phyloP scores from a whole-genome alignment of 2,797 vertebrate species.

The Pseudomugil gertrudae region DNA sequence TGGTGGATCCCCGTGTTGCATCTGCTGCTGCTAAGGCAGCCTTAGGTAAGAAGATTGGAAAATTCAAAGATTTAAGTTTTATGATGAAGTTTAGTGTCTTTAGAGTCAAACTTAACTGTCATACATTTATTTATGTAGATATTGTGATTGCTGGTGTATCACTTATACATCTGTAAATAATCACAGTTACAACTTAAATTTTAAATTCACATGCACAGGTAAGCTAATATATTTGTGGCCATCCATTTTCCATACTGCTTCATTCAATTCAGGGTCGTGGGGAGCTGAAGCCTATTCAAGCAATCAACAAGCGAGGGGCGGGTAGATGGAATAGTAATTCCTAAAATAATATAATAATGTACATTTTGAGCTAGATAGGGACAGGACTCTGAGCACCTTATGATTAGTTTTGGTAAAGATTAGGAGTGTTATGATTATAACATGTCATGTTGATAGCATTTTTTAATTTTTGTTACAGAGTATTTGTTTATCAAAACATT shows the following conservation, averaged over 20 bases:
- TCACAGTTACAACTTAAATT: not conserved
- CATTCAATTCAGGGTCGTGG: too few relatives aligned
- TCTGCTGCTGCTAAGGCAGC: constrained; percentile 94
- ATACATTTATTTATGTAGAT: not conserved
- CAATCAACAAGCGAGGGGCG: too few relatives aligned
- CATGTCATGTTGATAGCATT: not conserved
- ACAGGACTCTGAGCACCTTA: not conserved
- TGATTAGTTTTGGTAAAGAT: not conserved
- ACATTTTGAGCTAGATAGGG: not conserved
- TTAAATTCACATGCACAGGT: not conserved
- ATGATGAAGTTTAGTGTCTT: not conserved
- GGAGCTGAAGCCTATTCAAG: too few relatives aligned
- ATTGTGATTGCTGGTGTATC: not conserved
- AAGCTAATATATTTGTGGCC: not conserved
- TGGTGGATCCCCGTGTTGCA: constrained; percentile 94
- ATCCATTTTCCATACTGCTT: too few relatives aligned
- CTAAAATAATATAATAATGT: not conserved
- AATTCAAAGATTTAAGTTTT: not conserved
- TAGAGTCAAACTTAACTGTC: not conserved
- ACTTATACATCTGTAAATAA: not conserved
- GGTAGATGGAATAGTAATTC: too few relatives aligned
- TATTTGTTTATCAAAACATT: not conserved
- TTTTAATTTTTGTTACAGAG: not conserved
- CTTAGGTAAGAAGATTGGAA: constrained; percentile 80
- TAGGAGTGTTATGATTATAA: not conserved